Conservation (phyloP, 2,888 invertebrate species). For the Temnothorax rugatulus region DNA sequence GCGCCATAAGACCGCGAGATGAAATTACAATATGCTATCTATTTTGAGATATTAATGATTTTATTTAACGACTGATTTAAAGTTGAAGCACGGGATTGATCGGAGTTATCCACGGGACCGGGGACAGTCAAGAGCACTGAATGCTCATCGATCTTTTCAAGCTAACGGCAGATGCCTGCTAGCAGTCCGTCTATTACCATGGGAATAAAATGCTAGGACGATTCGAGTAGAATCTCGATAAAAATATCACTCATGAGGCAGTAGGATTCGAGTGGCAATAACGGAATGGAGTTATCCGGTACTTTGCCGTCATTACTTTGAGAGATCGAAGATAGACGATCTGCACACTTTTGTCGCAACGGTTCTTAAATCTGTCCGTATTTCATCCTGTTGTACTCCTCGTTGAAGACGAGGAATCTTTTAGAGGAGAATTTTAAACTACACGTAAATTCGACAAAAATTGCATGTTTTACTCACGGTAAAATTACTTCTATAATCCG, state of each 20-base stretch:
- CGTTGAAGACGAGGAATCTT: background rate
- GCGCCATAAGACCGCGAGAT: background rate
- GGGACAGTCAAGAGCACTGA: background rate
- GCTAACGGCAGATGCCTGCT: conserved; percentile 22
- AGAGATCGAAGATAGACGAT: conserved; percentile 25
- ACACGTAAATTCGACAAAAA: background rate
- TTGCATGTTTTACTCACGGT: background rate
- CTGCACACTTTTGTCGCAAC: conserved; percentile 2
- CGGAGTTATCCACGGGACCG: background rate
- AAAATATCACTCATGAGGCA: conserved; percentile 66
- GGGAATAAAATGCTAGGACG: conserved; percentile 70
- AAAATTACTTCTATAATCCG: background rate
- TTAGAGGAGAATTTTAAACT: background rate
- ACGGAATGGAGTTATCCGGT: conserved; percentile 58
- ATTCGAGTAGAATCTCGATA: conserved; percentile 69
- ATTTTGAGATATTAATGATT: background rate
- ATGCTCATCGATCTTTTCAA: conserved; percentile 24
- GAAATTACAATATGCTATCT: background rate
- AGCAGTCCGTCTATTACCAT: conserved; percentile 68
- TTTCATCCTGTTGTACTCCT: background rate
- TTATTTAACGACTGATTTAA: conserved; percentile 12
- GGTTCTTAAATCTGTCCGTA: conserved; percentile 10
- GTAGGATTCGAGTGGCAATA: conserved; percentile 67
- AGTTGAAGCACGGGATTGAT: background rate
- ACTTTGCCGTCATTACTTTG: conserved; percentile 55